These are phyloP conservation scores for Eurytemora carolleeae DNA, from an alignment of 1,140 invertebrate genomes.

Conservation along the genomic window DNA sequence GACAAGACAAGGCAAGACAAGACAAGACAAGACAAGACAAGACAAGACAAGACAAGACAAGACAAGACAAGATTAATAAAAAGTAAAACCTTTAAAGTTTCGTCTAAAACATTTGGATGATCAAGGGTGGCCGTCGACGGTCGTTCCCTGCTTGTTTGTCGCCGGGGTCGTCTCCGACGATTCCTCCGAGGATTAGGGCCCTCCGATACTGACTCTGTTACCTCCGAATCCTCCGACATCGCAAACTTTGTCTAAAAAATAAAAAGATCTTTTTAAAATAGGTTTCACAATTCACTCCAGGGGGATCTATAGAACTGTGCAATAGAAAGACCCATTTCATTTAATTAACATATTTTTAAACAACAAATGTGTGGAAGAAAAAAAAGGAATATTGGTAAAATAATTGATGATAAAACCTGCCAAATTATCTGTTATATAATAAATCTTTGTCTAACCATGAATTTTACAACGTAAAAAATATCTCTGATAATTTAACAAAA, in stretches of 20 bases:
- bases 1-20: neutral
- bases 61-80: neutral
- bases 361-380: too few species aligned
- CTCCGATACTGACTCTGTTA: neutral
- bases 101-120: conserved; percentile 3
- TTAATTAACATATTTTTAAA: too few species aligned
- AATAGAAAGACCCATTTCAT: too few species aligned
- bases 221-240: neutral
- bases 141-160: neutral
- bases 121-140: conserved; percentile 1
- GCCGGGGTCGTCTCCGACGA: neutral
- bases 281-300: too few species aligned
- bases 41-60: neutral
- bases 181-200: neutral
- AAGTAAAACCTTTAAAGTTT: neutral
- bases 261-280: too few species aligned
- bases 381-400: too few species aligned
- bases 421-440: too few species aligned
- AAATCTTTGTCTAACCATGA: too few species aligned
- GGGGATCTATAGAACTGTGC: too few species aligned
- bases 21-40: neutral
- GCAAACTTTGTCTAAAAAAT: neutral
- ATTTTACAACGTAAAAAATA: too few species aligned
- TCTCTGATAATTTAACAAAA: too few species aligned
- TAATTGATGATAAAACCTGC: too few species aligned